Evolutionary conservation across 2,888 invertebrate genomes (phyloP).

Genomic region (Neocrepidodera transversa): DNA sequence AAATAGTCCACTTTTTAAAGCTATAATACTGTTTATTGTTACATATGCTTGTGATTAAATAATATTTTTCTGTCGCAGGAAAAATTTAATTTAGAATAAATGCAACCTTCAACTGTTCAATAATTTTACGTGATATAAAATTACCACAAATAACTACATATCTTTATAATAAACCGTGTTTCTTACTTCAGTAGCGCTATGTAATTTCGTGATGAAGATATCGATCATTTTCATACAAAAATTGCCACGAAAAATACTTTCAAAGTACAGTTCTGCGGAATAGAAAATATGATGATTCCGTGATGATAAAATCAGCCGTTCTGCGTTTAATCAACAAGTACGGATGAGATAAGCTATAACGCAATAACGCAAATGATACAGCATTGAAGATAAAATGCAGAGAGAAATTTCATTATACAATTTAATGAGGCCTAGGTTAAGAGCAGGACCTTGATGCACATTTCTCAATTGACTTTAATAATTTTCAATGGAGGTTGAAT

Average conservation of each 20-base stretch:
- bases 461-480: background rate
- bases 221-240: background rate
- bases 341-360: background rate
- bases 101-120: no score
- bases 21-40: no score
- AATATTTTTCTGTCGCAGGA: no score
- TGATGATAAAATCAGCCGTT: conserved; percentile 10
- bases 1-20: no score
- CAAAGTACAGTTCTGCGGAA: conserved; percentile 13
- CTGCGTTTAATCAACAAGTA: conserved; percentile 17
- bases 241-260: background rate
- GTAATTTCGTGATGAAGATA: background rate
- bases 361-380: conserved; percentile 1
- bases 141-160: no score
- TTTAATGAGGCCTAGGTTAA: conserved; percentile 22
- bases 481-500: background rate
- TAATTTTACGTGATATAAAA: no score
- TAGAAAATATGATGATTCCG: conserved; percentile 11
- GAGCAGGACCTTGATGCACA: conserved; percentile 8
- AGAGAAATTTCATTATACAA: conserved; percentile 13
- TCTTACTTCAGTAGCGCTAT: background rate
- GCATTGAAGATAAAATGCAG: conserved; percentile 3
- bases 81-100: no score
- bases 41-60: no score
- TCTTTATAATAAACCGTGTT: no score